Evolutionary conservation across 2,888 invertebrate species (phyloP), one percentile per base, ranked within the genome.

Genomic region (Leptopterna dolabrata): DNA sequence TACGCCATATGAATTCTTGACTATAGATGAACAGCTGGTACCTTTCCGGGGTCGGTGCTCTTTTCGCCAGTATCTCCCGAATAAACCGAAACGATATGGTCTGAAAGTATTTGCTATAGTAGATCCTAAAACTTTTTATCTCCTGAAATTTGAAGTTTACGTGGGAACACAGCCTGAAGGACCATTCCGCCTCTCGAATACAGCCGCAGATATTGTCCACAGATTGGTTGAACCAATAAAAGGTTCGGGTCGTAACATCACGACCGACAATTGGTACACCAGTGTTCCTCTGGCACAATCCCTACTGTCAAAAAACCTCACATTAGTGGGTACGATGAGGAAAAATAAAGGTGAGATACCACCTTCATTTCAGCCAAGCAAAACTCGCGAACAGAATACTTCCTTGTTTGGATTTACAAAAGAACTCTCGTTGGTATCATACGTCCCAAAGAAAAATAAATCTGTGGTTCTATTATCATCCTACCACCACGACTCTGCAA

Each of bases 101-200:
- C 83, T 89, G n/a, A 89, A 89, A 51, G 55, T 89, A 14, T 87
- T 88, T 88, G 73, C 88, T 24, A 47, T 89, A 19, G 63, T 80
- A 16, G 87, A 88, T 86, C 83, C 36, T 55, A 76, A 85, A 45
- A 86, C 19, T 14, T 87, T 86, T 51, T 89, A 89, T 36, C 36
- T 83, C 9, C 16, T 45, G 13, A 86, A 87, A 51, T 76, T 88
- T 16, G 87, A 89, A 84, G 86, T 89, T 47, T 89, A 89, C 63
- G 87, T 43, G 43, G 89, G 88, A 11, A 84, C 63, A 27, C 88
- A 88, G 76, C 85, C 89, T 0, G 88, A 87, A 7, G 89, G 87
- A 43, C 85, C 87, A 24, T 87, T 78, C 55, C 86, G 78, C 41
- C n/a, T 86, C 6, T 82, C 87, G 24, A 86, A 84, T 27, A 51